Conservation (phyloP, 2,113 vertebrate genomes). For the Corynorhinus townsendii region DNA sequence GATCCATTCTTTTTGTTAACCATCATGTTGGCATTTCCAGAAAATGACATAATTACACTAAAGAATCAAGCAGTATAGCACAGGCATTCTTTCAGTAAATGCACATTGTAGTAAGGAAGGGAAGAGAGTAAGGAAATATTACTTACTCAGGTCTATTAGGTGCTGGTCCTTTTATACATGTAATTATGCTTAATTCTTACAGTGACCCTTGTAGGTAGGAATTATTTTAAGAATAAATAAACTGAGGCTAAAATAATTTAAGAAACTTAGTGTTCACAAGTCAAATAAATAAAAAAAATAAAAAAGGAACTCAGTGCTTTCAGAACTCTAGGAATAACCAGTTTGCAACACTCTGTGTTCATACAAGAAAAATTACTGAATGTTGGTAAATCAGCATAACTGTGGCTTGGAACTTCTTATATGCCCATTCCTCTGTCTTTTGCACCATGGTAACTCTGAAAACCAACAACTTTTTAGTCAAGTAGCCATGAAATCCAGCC, state of each 20-base stretch:
- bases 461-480: background rate
- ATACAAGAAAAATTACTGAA: background rate
- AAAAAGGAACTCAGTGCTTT: background rate
- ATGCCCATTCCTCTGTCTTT: background rate
- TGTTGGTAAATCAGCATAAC: background rate
- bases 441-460: background rate
- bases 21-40: constrained; percentile 30
- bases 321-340: background rate
- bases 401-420: background rate
- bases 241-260: background rate
- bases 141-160: background rate
- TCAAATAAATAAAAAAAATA: background rate
- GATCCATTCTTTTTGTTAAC: background rate
- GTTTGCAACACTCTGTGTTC: background rate
- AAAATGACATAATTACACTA: constrained; percentile 37
- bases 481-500: background rate
- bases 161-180: background rate
- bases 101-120: background rate
- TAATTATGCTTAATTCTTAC: background rate
- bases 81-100: background rate
- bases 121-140: background rate
- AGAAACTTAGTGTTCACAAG: background rate
- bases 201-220: background rate
- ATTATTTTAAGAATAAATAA: constrained; percentile 1
- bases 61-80: background rate